A percentile compares a stretch with the other conserved stretches of the same genome.
These are phyloP conservation scores for Forbesichthys papilliferus DNA, from an alignment of 2,113 vertebrate genomes.

Conservation along the genomic window DNA sequence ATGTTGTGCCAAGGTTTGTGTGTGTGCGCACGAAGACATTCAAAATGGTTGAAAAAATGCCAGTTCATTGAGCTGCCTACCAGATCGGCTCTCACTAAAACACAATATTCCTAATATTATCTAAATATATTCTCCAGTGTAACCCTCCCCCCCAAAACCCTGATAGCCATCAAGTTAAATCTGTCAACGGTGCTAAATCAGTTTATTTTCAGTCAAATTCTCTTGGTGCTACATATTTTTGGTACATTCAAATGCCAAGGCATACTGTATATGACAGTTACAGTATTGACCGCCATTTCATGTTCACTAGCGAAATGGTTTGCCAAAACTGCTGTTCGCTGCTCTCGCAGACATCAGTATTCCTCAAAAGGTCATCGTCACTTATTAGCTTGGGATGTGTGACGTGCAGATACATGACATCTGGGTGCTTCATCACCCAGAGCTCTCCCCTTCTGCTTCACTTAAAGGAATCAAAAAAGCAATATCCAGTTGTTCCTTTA, in stretches of 20 bases:
- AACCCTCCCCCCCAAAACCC: no score
- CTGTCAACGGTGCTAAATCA: not conserved
- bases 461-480: not conserved
- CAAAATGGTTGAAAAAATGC: no score
- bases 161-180: no score
- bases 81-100: no score
- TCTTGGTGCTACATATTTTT: no score
- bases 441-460: not conserved
- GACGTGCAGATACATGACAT: no score
- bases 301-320: slow-evolving; percentile 15
- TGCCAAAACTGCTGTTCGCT: slow-evolving; percentile 11
- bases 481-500: slow-evolving; percentile 25
- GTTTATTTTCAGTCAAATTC: not conserved
- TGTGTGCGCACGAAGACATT: not conserved
- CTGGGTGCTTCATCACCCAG: not conserved
- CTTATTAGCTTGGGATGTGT: not conserved
- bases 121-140: no score
- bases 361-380: slow-evolving; percentile 17
- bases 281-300: not conserved
- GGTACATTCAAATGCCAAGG: no score
- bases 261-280: no score
- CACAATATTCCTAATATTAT: no score
- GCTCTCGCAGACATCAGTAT: slow-evolving; percentile 5
- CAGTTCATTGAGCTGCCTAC: no score
- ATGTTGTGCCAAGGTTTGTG: slow-evolving; percentile 5